Base-by-base conservation (phyloP, 2,797 vertebrate species). In the Octomys mimax region DNA sequence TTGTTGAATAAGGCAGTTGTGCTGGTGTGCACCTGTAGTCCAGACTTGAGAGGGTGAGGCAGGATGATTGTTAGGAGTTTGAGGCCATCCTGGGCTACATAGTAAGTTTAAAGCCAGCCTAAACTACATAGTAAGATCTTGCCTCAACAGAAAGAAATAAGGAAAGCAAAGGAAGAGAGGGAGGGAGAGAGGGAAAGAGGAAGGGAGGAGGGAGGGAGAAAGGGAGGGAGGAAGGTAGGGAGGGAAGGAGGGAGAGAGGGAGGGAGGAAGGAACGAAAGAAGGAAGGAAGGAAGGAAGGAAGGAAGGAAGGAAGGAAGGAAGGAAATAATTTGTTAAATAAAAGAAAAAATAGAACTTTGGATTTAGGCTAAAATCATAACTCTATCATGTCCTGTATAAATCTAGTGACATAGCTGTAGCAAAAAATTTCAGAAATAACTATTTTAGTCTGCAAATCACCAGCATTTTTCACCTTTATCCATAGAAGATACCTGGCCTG, bases 391-490 rank as follows among this genome's bases (percentile, higher is more conserved):
- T 36, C 19, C 28, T 42, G 52, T 87, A 24, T 61, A 86, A 88
- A 78, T 95, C 46, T 91, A 80, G 33, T 18, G 28, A 1, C 10
- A 88, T 31, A 89, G 12, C 8, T 31, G 26, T 21, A 21, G 39
- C 28, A 91, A 93, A 10, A 57, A 71, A 36, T 61, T 93, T 81
- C 39, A 81, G 68, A 86, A 71, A 57, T 70, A 73, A n/a, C 39
- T 64, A 59, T 79, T 87, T 94, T 57, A 52, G 36, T 93, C 42
- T 24, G 5, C 39, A 73, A 78, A 89, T 71, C 78, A 66, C 39
- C 4, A 73, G 18, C 24, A 79, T 64, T 1, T 10, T 42, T 86
- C 52, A 46, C 9, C 42, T 89, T 71, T 75, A 36, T 62, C 8
- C 31, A 83, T 28, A 28, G 1, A 6, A 46, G 24, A 82, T 42